Conservation (phyloP, 2,888 invertebrate species). For the Xestia c-nigrum region DNA sequence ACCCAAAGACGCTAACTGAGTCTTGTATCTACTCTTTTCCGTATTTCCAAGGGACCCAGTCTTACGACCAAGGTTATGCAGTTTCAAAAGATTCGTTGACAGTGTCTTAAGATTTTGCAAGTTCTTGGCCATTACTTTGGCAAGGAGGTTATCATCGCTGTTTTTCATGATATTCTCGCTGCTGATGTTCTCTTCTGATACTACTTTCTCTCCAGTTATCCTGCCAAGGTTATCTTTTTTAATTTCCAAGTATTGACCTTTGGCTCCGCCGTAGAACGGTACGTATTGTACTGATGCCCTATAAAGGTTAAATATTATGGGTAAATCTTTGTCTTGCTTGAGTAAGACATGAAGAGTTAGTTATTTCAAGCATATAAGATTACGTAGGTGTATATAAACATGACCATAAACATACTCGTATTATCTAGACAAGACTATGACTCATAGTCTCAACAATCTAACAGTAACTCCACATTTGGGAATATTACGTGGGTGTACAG, state of each 20-base stretch:
- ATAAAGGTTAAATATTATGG: slow-evolving; percentile 48
- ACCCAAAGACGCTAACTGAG: slow-evolving; percentile 89
- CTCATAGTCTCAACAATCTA: slow-evolving; percentile 8
- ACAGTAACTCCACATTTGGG: slow-evolving; percentile 28
- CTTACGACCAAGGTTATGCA: slow-evolving; percentile 91
- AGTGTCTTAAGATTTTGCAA: slow-evolving; percentile 90
- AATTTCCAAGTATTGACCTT: slow-evolving; percentile 92
- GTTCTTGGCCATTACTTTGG: slow-evolving; percentile 88
- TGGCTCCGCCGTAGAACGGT: slow-evolving; percentile 94
- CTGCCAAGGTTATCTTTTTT: slow-evolving; percentile 89
- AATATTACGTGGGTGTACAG: slow-evolving; percentile 28
- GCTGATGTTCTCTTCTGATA: slow-evolving; percentile 85
- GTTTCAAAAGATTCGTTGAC: slow-evolving; percentile 90
- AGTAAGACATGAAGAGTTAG: not conserved
- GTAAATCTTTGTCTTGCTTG: not conserved
- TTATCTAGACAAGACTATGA: not conserved
- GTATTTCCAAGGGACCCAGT: slow-evolving; percentile 89
- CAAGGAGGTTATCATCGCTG: slow-evolving; percentile 82
- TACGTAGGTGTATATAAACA: not conserved
- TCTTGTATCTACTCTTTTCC: slow-evolving; percentile 90
- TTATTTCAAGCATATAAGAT: not conserved
- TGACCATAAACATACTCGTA: not conserved
- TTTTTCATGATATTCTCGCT: slow-evolving; percentile 84
- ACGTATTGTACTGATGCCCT: slow-evolving; percentile 85
- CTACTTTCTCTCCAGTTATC: slow-evolving; percentile 86